Evolutionary conservation across 2,113 vertebrate species (phyloP).

Genomic region (Anser cygnoides): DNA sequence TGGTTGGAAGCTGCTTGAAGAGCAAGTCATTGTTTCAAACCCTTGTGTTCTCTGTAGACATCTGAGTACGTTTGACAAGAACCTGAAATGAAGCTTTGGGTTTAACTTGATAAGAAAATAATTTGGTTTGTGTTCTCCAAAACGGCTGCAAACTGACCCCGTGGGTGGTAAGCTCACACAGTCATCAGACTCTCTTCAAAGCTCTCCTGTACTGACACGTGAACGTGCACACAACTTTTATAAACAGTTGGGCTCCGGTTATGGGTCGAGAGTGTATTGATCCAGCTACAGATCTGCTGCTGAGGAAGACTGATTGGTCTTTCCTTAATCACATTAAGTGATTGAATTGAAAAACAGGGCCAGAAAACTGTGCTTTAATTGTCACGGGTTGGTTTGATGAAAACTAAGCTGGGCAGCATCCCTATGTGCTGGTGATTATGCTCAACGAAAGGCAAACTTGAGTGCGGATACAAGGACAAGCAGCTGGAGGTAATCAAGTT

Average conservation of each 20-base stretch:
- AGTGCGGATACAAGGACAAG: neutral
- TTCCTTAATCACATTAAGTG: neutral
- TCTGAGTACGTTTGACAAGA: neutral
- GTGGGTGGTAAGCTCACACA: neutral
- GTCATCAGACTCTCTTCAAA: neutral
- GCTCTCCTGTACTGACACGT: neutral
- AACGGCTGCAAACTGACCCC: neutral
- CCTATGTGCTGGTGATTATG: neutral
- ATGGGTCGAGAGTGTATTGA: neutral
- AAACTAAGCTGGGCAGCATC: neutral
- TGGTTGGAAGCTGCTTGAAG: neutral
- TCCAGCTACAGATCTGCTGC: neutral
- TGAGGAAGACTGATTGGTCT: neutral
- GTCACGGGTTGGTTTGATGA: neutral
- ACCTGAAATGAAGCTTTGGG: neutral
- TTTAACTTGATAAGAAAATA: neutral
- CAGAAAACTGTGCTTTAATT: neutral
- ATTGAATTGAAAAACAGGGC: neutral
- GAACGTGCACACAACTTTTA: neutral
- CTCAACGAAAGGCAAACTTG: neutral
- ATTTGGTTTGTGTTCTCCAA: neutral
- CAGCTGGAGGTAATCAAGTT: neutral
- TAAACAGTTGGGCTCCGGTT: neutral
- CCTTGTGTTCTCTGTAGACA: neutral
- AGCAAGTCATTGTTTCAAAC: neutral